Evolutionary conservation across 2,113 vertebrate species (phyloP), one percentile per base, ranked within the genome.

Genomic region (Colossoma macropomum): DNA sequence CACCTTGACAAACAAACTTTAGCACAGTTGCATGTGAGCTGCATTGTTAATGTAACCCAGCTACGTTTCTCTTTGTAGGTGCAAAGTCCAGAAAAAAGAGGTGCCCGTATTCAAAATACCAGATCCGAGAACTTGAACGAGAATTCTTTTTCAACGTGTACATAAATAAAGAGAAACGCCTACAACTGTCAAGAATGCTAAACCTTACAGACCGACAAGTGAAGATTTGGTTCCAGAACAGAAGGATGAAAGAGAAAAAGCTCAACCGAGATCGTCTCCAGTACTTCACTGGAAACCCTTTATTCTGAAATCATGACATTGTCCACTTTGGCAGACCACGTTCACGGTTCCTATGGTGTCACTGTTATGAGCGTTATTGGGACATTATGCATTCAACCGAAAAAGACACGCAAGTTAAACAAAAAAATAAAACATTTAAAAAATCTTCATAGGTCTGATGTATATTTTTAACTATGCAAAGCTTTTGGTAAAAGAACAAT

Each of bases 61-160:
- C 21, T 74, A 23, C 32, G 17, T 71, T 54, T 81, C 63, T 66
- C 41, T 83, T 88, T 91, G 87, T 95, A 94, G 92, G 95, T 93
- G 92, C 96, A 92, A 94, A 96, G 91, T 97, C 97, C 84, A 95
- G 97, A 91, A 99, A 99, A 95, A 99, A 99, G 93, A 95, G 98
- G 74, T 99, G 98, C 73, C 98, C 98, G 32, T 99, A 99, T 89
- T 95, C 97, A 90, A 99, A 99, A 94, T 98, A 98, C 90, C 98
- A 99, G 93, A 98, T 99, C 90, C 96, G 98, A 92, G 97, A 99
- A 97, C 97, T 99, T 95, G 98, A 99, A 95, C 95, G 98, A 91
- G 98, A 99, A 92, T 99, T 99, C 96, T 99, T 99, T 96, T 99
- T 99, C 96, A 99, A 98, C 88, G 98, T 99, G 85, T 99, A 99